A percentile compares a stretch with the other conserved stretches of the same genome.
Evolutionary conservation across 2,797 vertebrate genomes (phyloP).

Genomic region (Myotis planiceps): DNA sequence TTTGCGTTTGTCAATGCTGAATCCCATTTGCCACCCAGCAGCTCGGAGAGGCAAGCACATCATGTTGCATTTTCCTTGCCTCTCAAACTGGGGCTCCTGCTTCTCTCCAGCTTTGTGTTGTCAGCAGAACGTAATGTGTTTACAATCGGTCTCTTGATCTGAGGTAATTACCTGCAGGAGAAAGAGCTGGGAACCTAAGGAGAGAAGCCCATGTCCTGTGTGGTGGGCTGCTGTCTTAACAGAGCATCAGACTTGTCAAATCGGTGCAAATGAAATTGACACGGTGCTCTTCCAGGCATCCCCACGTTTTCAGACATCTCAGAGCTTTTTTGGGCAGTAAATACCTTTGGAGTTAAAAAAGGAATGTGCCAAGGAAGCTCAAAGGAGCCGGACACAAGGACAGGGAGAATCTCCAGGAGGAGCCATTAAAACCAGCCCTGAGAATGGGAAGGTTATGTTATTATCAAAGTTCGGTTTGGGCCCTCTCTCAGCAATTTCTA

Average conservation of each 20-base stretch:
- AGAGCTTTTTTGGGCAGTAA: constrained; percentile 70
- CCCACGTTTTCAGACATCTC: constrained; percentile 75
- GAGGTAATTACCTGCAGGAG: constrained; percentile 87
- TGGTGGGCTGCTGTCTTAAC: constrained; percentile 73
- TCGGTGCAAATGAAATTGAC: constrained; percentile 87
- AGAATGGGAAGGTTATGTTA: neutral
- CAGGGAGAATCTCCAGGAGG: neutral
- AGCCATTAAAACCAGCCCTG: neutral
- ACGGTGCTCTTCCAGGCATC: constrained; percentile 74
- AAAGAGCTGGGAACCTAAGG: constrained; percentile 83
- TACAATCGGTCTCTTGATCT: constrained; percentile 86
- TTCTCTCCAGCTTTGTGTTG: constrained; percentile 82
- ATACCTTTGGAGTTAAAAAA: constrained; percentile 59
- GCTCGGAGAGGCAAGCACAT: constrained; percentile 78
- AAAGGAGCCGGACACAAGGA: constrained; percentile 46
- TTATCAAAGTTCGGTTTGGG: constrained; percentile 20
- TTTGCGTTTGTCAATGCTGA: constrained; percentile 84
- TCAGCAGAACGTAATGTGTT: constrained; percentile 87
- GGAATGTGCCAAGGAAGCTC: constrained; percentile 56
- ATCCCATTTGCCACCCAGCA: constrained; percentile 83
- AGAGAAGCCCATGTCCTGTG: constrained; percentile 74
- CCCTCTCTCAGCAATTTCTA: constrained; percentile 70
- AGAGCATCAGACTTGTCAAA: constrained; percentile 84
- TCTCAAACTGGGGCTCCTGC: constrained; percentile 81
- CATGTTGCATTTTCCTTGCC: constrained; percentile 84